Evolutionary conservation across 2,113 vertebrate species (phyloP).

Genomic region (Macaca nemestrina): DNA sequence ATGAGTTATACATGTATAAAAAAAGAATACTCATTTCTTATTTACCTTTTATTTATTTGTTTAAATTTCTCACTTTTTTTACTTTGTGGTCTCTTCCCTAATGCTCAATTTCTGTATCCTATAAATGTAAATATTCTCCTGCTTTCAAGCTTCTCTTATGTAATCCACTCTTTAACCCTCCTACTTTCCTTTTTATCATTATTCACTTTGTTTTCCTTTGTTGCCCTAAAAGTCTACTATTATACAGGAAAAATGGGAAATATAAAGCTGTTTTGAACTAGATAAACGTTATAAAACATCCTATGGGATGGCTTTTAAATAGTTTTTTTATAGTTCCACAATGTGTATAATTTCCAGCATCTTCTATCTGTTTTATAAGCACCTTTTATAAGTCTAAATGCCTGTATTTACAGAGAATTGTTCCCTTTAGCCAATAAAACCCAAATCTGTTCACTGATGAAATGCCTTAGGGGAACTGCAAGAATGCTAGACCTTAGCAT

Average conservation of each 20-base stretch:
- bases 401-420: slow-evolving; percentile 64
- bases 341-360: slow-evolving; percentile 50
- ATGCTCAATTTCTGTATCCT: not conserved
- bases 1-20: not conserved
- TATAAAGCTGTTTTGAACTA: slow-evolving; percentile 37
- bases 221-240: not conserved
- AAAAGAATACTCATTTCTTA: not conserved
- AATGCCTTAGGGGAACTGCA: slow-evolving; percentile 51
- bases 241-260: not conserved
- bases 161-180: not conserved
- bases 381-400: slow-evolving; percentile 65
- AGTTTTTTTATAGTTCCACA: slow-evolving; percentile 39
- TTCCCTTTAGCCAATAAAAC: slow-evolving; percentile 71
- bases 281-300: slow-evolving; percentile 35
- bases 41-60: not conserved
- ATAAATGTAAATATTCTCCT: not conserved
- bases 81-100: not conserved
- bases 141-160: not conserved
- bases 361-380: slow-evolving; percentile 8
- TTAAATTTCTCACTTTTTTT: not conserved
- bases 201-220: not conserved
- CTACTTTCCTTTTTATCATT: not conserved
- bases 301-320: slow-evolving; percentile 13
- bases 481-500: not conserved
- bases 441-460: not conserved